Evolutionary conservation across 2,113 vertebrate genomes (phyloP), one percentile per base, ranked within the genome.

Genomic region (Lepisosteus osseus): DNA sequence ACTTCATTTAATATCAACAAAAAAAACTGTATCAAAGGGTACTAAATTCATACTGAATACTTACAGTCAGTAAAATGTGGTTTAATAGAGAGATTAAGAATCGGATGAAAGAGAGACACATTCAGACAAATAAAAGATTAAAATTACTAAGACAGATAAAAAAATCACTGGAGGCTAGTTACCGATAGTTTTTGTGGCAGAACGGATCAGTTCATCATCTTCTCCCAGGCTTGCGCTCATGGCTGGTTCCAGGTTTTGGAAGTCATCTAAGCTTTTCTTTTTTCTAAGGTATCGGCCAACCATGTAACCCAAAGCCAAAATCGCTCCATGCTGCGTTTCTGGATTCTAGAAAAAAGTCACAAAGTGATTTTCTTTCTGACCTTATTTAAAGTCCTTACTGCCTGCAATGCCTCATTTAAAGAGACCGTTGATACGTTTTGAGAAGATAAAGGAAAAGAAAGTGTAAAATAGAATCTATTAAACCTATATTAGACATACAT

Each of bases 241-340:
- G 15, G 82, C 82, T 45, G 88, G 83, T 41, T 81, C 88, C 29
- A 78, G 78, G 70, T 80, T 75, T 40, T 78, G 86, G 1, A 85
- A 82, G 64, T 95, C 81, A 71, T 69, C 56, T 68, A 72, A 74
- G 72, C 79, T 76, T 73, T 93, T 95, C 79, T 87, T 90, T 84
- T 89, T 95, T 81, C 92, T 94, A 89, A 96, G 89, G 69, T 95
- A 96, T 70, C 96, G 89, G 86, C 96, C 95, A 67, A 99, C 86
- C 80, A 97, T 95, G 89, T 95, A 98, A 81, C 97, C 97, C 64
- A 99, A 87, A 72, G 97, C 97, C 90, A 99, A 80, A 78, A 99
- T 90, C 73, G 96, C 95, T 9, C 95, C 96, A 54, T 99, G 97
- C 67, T 99, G 97, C 70, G 95, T 91, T 85, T 99, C 97, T 2